Base-by-base conservation (phyloP, 2,888 invertebrate species). In the Coelopa pilipes region DNA sequence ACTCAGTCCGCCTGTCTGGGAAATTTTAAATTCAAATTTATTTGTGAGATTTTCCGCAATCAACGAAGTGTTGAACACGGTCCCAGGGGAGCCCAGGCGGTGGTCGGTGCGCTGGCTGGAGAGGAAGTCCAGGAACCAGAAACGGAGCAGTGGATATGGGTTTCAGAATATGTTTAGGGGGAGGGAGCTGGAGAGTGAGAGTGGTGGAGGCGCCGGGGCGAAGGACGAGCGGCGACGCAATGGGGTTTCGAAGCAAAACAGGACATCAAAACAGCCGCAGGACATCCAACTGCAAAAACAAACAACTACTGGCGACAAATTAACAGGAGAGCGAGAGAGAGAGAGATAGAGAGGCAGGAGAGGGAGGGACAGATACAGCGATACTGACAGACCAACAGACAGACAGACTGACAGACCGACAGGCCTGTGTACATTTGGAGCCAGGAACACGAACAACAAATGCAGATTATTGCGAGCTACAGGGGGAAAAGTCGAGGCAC, bases 1-100 rank as follows among this genome's bases (percentile, higher is more conserved):
- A 34, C 34, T 34, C 34, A 34, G n/a, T 12, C 45, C 11, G 1
- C 45, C 45, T 46, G 17, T 34, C 46, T 15, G 49, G 21, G 47
- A 4, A 49, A 65, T 47, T 65, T 17, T 65, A 65, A 65, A 65
- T 65, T 65, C 65, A 65, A 49, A 65, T 65, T 34, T 65, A 65
- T 47, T 65, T 65, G 21, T 17, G 65, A 65, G 65, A 65, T 65
- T 65, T 65, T 17, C 49, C 49, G 65, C 65, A 65, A 65, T 65
- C 65, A 65, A 49, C 49, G 68, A 24, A 34, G 24, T 2, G 21
- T 46, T 60, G 21, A 34, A 34, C 34, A 4, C 7, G 34, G 34
- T 34, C 7, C 3, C 2, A 34, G 34, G 34, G 34, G 34, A 34
- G n/a, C n/a, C n/a, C n/a, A n/a, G n/a, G n/a, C n/a, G n/a, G n/a